phyloP scores from a whole-genome alignment of 2,113 vertebrate genomes.

The Mirza zaza region DNA sequence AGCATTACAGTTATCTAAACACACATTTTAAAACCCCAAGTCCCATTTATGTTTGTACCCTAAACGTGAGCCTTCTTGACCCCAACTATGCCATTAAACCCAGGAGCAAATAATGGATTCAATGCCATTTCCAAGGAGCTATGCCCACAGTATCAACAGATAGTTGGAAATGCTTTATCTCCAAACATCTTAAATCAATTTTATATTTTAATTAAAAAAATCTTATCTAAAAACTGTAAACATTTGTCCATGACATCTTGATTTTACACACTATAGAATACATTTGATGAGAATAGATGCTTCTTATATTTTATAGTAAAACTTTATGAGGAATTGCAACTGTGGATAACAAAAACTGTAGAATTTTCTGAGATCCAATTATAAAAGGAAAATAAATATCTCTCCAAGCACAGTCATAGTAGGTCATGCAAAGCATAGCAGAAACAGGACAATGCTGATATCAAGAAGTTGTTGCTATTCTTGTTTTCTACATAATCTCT shows the following conservation, averaged over 20 bases:
- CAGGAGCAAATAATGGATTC: neutral
- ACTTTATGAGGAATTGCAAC: neutral
- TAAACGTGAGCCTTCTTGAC: neutral
- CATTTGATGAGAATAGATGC: neutral
- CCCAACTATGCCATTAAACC: neutral
- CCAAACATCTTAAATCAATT: neutral
- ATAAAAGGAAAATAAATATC: neutral
- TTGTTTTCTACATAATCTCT: neutral
- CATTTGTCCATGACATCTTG: neutral
- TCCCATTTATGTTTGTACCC: neutral
- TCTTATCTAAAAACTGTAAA: neutral
- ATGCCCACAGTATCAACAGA: neutral
- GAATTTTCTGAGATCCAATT: neutral
- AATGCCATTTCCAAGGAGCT: neutral
- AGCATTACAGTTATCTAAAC: neutral
- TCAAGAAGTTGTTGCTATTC: neutral
- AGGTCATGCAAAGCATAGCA: neutral
- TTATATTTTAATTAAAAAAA: slow-evolving; percentile 7
- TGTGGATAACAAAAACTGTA: neutral
- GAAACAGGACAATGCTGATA: neutral
- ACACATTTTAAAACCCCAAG: neutral
- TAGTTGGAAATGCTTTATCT: neutral
- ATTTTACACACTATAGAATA: neutral
- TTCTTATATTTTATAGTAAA: neutral
- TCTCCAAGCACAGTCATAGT: neutral